Evolutionary conservation across 1,140 invertebrate species (phyloP).

Genomic region (Temnothorax nylanderi): DNA sequence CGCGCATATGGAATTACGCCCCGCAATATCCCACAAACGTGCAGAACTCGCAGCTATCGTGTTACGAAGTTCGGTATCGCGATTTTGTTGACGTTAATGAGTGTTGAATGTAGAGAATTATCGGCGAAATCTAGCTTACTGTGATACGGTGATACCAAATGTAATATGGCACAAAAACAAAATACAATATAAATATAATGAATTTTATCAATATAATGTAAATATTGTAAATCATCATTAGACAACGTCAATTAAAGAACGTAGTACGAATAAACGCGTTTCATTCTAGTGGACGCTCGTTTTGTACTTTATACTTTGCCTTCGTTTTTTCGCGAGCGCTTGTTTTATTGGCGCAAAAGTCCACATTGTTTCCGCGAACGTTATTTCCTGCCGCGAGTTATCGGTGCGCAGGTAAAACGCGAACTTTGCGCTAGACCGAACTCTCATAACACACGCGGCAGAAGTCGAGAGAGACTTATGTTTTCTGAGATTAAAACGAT

Average conservation of each 20-base stretch:
- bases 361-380: constrained; percentile 19
- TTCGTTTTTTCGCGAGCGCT: neutral
- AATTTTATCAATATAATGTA: neutral
- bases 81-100: neutral
- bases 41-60: neutral
- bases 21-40: neutral
- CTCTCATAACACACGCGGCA: neutral
- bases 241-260: neutral
- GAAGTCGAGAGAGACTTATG: neutral
- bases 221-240: neutral
- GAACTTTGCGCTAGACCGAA: constrained; percentile 5
- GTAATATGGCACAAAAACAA: neutral
- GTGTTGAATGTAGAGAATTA: neutral
- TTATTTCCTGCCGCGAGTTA: constrained; percentile 14
- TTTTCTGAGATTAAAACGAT: constrained; percentile 30
- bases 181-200: neutral
- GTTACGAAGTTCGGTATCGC: neutral
- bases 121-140: neutral
- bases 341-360: constrained; percentile 28
- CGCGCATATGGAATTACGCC: neutral
- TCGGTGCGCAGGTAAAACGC: constrained; percentile 17
- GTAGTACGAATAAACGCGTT: neutral
- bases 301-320: neutral
- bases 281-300: neutral
- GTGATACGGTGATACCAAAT: neutral